These are phyloP conservation scores for Sericinus montela DNA, from an alignment of 2,888 invertebrate genomes.

Conservation along the genomic window DNA sequence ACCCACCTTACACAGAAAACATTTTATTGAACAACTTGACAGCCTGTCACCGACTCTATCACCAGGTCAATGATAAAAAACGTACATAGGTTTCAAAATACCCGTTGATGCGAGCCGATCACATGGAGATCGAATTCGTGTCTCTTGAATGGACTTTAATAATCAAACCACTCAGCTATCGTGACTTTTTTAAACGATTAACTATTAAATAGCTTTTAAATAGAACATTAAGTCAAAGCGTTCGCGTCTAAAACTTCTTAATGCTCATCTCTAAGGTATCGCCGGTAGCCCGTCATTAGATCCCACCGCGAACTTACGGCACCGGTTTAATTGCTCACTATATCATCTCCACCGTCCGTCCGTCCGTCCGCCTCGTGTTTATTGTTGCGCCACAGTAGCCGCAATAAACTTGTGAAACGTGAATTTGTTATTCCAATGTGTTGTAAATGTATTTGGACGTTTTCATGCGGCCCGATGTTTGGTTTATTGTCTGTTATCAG, in stretches of 20 bases:
- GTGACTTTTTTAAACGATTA: no score
- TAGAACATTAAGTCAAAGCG: no score
- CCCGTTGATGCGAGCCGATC: no score
- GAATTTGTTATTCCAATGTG: slow-evolving; percentile 45
- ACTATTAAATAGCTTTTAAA: no score
- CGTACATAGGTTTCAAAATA: no score
- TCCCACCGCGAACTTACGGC: slow-evolving; percentile 61
- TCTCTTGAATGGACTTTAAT: no score
- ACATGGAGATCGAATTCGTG: no score
- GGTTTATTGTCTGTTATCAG: not conserved
- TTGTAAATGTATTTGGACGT: slow-evolving; percentile 34
- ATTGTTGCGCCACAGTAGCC: slow-evolving; percentile 62
- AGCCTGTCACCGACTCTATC: no score
- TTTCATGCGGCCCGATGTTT: not conserved
- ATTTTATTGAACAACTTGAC: no score
- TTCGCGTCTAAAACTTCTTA: slow-evolving; percentile 7
- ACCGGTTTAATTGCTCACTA: slow-evolving; percentile 62
- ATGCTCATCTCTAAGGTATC: slow-evolving; percentile 19
- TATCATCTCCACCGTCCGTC: slow-evolving; percentile 54
- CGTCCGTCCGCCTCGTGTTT: slow-evolving; percentile 45
- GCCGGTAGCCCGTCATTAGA: slow-evolving; percentile 71
- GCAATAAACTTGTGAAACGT: slow-evolving; percentile 64
- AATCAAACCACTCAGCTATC: no score
- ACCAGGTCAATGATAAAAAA: no score
- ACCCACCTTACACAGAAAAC: no score